Evolutionary conservation across 2,797 vertebrate species (phyloP), one percentile per base, ranked within the genome.

Genomic region (Chelonia mydas): DNA sequence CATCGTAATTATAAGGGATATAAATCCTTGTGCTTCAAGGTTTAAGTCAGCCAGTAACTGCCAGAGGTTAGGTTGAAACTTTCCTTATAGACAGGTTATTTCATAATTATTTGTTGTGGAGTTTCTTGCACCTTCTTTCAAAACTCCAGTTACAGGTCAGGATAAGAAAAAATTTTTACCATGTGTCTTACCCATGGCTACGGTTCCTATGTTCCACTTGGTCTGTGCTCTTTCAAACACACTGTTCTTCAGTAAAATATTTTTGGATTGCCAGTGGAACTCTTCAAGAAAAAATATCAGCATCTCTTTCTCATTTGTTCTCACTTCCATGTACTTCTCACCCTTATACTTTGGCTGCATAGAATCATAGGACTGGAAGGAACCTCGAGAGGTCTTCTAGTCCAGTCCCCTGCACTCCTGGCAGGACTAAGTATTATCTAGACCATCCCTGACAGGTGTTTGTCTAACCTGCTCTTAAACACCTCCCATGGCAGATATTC

Each of bases 111-210:
- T 50, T 7, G 1, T 47, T 59, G 53, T 2, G 6, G 83, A 86
- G 57, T 90, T 86, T 94, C 55, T 90, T 72, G 7, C 1, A 27
- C 23, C 28, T 87, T 25, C 17, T 90, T 94, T 45, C 89, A 55
- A 87, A 94, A 41, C 8, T 83, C 4, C 17, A 4, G 2, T 78
- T 93, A 16, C 11, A n/a, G 25, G 7, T 37, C 16, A 72, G 6
- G 61, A 51, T 13, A 80, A 7, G 47, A 45, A 90, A 7, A n/a
- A 5, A 21, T 5, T 37, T 68, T n/a, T 68, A 94, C 45, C 50
- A 33, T 87, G 47, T 3, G 65, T 92, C 88, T 84, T n/a, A 7
- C 27, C 5, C 53, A 49, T 11, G 51, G 59, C 6, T 72, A 5
- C 5, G 76, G 61, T 91, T 93, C 37, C 10, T 65, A 11, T 90